Percentiles rank a stretch among this genome's conserved stretches.
These are phyloP conservation scores for Odontocerum albicorne DNA, from an alignment of 2,888 invertebrate species.

Conservation along the genomic window DNA sequence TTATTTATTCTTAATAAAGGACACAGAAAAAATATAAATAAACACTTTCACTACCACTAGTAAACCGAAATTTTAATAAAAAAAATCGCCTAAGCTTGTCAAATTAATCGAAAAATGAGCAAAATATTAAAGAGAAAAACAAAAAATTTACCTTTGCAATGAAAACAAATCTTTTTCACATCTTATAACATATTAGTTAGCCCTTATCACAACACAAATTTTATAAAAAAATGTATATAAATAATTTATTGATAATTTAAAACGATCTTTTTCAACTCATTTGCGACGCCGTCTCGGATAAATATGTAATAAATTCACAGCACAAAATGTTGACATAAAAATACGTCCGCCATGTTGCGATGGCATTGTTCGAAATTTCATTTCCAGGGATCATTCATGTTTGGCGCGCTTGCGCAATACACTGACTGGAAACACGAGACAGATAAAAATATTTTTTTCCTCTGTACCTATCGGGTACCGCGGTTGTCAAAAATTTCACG, in stretches of 20 bases:
- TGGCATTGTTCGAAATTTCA: background rate
- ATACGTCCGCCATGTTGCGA: conserved; percentile 26
- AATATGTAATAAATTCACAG: conserved; percentile 7
- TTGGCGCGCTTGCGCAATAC: conserved; percentile 7
- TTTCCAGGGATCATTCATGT: conserved; percentile 20
- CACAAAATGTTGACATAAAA: conserved; percentile 27
- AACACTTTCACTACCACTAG: background rate
- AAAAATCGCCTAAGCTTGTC: background rate
- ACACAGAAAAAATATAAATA: too few species aligned
- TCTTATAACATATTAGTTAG: conserved; percentile 8
- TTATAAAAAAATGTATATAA: background rate
- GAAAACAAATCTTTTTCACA: conserved; percentile 21
- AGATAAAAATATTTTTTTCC: too few species aligned
- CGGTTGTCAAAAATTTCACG: too few species aligned
- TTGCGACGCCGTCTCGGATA: too few species aligned
- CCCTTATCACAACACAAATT: background rate
- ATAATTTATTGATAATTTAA: background rate
- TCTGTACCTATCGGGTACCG: too few species aligned
- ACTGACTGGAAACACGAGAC: too few species aligned
- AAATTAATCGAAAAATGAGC: background rate
- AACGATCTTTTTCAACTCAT: conserved; percentile 1
- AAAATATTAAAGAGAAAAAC: conserved; percentile 6
- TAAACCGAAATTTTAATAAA: background rate
- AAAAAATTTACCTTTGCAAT: conserved; percentile 20
- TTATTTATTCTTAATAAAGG: too few species aligned